These are phyloP conservation scores for Lipophrys pholis DNA, from an alignment of 2,113 vertebrate genomes.

Conservation along the genomic window DNA sequence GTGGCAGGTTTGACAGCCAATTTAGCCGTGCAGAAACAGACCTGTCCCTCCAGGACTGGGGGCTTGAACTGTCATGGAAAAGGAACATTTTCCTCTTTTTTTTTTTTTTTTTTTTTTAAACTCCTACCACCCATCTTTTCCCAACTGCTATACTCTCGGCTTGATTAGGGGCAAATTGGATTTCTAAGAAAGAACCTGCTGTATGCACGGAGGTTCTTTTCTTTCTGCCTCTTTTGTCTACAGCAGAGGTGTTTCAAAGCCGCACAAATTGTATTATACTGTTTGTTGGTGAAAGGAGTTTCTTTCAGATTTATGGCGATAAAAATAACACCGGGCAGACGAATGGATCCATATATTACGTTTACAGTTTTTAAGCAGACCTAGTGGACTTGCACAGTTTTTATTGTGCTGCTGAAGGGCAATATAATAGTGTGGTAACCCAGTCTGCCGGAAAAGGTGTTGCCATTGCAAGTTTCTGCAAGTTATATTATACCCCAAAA, in stretches of 20 bases:
- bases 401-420: slow-evolving; percentile 12
- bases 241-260: neutral
- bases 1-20: slow-evolving; percentile 71
- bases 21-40: slow-evolving; percentile 66
- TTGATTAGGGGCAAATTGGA: slow-evolving; percentile 40
- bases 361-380: neutral
- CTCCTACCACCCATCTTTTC: slow-evolving; percentile 17
- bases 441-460: too few species aligned
- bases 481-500: too few species aligned
- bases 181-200: neutral
- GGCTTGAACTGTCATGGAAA: slow-evolving; percentile 35
- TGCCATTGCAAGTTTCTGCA: too few species aligned
- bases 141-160: slow-evolving; percentile 12
- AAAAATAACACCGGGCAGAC: slow-evolving; percentile 1
- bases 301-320: slow-evolving; percentile 20
- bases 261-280: neutral
- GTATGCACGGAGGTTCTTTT: neutral
- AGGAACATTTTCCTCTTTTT: slow-evolving; percentile 24
- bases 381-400: neutral
- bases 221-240: neutral
- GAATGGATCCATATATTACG: slow-evolving; percentile 33
- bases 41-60: slow-evolving; percentile 45
- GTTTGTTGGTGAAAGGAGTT: neutral
- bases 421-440: neutral
- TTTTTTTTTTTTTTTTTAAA: slow-evolving; percentile 14